Base-by-base conservation (phyloP, 2,888 invertebrate genomes). In the Cephus rjabovi region DNA sequence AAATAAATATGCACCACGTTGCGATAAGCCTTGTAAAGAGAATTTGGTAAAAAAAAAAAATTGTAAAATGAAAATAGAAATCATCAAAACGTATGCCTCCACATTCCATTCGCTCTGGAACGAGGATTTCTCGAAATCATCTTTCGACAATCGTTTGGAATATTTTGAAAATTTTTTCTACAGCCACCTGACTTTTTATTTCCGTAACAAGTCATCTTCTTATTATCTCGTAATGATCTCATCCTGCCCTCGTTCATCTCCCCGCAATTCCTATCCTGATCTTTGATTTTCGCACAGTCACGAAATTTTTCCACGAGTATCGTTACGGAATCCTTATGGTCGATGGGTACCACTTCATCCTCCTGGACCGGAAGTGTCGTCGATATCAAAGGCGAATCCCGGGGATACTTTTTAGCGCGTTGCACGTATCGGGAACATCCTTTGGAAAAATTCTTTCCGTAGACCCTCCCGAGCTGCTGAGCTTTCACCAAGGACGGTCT, bases 271-370 rank as follows among this genome's bases (percentile, higher is more conserved):
- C 40, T 23, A 23, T 56, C 15, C 1, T 56, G 40, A 56, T 56
- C 40, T 9, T 56, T 56, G 40, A 56, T 15, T 56, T 56, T 56
- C 9, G 40, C 40, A 9, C 40, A 56, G 9, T 15, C 40, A 75
- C 82, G 82, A 75, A 83, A 89, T 81, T 89, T 88, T 40, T 90
- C 87, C 79, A 87, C 86, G 70, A 90, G 81, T 75, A 90, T 87
- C 34, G 89, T 85, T 83, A 90, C 78, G 34, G 90, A 90, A 77
- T 90, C 90, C 79, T 88, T 89, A 82, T 89, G 90, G 79, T 86
- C 83, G 71, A 90, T 85, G 69, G 82, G 80, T 9, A 33, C 15
- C 12, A 71, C 31, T 74, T 74, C 74, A 6, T 74, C 35, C 0
- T 34, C 35, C 12, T 23, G n/a, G 0, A 33, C 35, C 12, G 6